Conservation (phyloP, 2,888 invertebrate species). For the Idaea straminata region DNA sequence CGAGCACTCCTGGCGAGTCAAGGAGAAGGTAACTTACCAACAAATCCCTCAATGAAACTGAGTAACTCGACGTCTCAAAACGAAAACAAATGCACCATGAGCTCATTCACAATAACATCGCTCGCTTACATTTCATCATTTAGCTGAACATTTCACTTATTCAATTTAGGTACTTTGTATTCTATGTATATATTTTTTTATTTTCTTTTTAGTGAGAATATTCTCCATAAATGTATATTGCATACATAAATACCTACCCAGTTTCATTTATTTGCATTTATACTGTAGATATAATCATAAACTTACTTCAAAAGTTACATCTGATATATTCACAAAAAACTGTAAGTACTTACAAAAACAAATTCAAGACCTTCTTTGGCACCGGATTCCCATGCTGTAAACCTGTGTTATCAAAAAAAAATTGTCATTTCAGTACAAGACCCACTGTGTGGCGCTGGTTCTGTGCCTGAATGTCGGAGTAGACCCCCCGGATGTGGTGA, state of each 20-base stretch:
- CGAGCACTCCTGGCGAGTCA: constrained; percentile 95
- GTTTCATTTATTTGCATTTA: no score
- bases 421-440: constrained; percentile 91
- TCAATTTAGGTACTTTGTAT: background rate
- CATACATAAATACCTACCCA: no score
- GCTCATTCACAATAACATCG: constrained; percentile 11
- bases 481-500: constrained; percentile 98
- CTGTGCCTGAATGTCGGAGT: constrained; percentile 99
- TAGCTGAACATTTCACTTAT: background rate
- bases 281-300: no score
- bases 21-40: constrained; percentile 85
- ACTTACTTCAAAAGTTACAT: no score
- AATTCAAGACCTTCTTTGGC: no score
- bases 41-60: constrained; percentile 38
- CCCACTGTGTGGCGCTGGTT: constrained; percentile 98
- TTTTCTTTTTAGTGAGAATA: no score
- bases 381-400: background rate
- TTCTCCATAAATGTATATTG: no score
- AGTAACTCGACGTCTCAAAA: constrained; percentile 38
- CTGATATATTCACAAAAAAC: no score
- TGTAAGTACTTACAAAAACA: no score
- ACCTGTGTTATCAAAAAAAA: background rate
- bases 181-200: no score
- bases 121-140: background rate
- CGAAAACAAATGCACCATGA: constrained; percentile 74